phyloP scores from a whole-genome alignment of 2,888 invertebrate genomes.

The Sisyra terminalis region DNA sequence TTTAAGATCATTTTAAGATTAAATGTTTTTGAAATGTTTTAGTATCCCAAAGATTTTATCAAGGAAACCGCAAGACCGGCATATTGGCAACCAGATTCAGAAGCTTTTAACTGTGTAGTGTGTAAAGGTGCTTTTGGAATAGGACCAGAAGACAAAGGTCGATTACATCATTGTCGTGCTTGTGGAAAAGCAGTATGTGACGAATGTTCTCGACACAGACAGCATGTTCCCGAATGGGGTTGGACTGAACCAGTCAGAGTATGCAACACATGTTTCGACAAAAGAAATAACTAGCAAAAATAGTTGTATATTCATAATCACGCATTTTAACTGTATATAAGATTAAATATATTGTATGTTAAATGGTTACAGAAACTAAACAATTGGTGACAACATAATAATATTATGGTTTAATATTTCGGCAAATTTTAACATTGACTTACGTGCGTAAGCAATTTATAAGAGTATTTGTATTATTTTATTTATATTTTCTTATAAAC shows the following conservation, averaged over 20 bases:
- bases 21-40: no score
- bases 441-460: no score
- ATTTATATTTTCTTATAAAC: no score
- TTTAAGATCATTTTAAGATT: no score
- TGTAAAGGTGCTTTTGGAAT: constrained; percentile 43
- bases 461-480: no score
- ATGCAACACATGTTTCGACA: constrained; percentile 42
- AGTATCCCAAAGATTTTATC: constrained; percentile 33
- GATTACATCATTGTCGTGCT: constrained; percentile 50
- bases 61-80: constrained; percentile 59
- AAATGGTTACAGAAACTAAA: no score
- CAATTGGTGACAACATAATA: no score
- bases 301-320: not conserved
- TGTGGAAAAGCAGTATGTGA: constrained; percentile 58
- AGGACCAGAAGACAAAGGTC: constrained; percentile 20
- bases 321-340: no score
- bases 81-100: constrained; percentile 67
- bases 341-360: no score
- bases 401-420: no score
- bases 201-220: constrained; percentile 35
- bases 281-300: not conserved
- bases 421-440: no score
- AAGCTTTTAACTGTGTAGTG: constrained; percentile 45
- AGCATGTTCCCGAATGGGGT: constrained; percentile 53
- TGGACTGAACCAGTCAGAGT: constrained; percentile 59